Percentiles rank a stretch among this genome's conserved stretches.
These are phyloP conservation scores for Athalia circularis DNA, from an alignment of 2,888 invertebrate species.

Conservation along the genomic window DNA sequence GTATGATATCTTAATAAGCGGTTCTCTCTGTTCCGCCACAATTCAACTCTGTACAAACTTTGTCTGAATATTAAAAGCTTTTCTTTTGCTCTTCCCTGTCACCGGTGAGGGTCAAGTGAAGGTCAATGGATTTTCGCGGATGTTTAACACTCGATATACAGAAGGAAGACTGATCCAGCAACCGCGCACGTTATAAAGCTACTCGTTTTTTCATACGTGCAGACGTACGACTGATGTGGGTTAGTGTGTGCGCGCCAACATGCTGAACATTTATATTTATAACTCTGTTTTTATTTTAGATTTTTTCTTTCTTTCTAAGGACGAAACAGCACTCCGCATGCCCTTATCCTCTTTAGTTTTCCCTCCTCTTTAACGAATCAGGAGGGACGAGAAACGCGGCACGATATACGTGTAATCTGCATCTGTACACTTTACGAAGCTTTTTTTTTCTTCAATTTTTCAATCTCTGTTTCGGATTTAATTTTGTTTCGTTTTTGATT, in stretches of 20 bases:
- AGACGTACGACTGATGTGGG: background rate
- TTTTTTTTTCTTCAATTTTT: too few relatives aligned
- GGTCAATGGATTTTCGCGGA: slow-evolving; percentile 1
- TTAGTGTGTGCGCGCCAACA: background rate
- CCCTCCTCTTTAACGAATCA: background rate
- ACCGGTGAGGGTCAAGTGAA: background rate
- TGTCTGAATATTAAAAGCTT: background rate
- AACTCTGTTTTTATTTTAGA: too few relatives aligned
- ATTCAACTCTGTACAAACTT: slow-evolving; percentile 51
- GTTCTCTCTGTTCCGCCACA: slow-evolving; percentile 72
- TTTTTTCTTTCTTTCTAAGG: too few relatives aligned
- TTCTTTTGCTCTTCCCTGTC: background rate
- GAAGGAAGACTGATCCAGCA: too few relatives aligned
- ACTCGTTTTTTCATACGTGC: background rate
- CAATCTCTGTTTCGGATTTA: too few relatives aligned
- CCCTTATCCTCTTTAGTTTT: background rate
- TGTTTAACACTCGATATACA: too few relatives aligned
- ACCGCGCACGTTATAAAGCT: too few relatives aligned
- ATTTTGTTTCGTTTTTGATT: too few relatives aligned
- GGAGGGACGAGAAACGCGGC: background rate
- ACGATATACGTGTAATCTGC: background rate
- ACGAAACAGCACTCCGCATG: too few relatives aligned
- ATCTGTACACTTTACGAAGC: too few relatives aligned
- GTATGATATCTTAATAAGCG: slow-evolving; percentile 72
- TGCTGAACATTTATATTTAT: too few relatives aligned